These are phyloP conservation scores for Tyto alba DNA, from an alignment of 2,113 vertebrate species.

Conservation along the genomic window DNA sequence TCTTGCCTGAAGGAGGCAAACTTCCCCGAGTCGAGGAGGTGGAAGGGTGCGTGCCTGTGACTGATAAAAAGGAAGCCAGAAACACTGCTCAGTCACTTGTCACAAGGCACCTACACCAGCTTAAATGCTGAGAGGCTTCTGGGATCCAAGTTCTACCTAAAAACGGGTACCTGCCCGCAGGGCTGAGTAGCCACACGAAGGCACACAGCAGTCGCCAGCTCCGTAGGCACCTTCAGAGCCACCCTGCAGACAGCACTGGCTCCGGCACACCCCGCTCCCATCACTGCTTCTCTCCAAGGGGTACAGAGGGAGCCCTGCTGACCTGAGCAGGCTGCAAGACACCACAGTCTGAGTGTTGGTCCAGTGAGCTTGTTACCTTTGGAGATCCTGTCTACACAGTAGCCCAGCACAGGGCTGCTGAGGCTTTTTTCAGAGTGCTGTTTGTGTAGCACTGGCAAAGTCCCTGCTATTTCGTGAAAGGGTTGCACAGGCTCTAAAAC, in stretches of 20 bases:
- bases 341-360: not conserved
- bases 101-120: not conserved
- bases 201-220: not conserved
- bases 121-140: not conserved
- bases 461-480: not conserved
- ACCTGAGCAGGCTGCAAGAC: not conserved
- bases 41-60: not conserved
- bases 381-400: not conserved
- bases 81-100: fast-evolving
- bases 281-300: not conserved
- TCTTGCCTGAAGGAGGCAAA: not conserved
- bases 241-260: not conserved
- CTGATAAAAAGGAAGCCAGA: not conserved
- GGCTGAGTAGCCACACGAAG: not conserved
- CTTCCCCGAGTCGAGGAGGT: not conserved
- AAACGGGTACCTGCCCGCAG: not conserved
- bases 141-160: not conserved
- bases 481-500: not conserved
- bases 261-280: not conserved
- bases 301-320: not conserved
- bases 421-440: not conserved
- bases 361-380: not conserved
- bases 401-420: not conserved
- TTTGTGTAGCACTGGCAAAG: not conserved
- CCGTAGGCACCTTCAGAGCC: not conserved